phyloP scores from a whole-genome alignment of 1,140 invertebrate species.

The Intoshia linei region DNA sequence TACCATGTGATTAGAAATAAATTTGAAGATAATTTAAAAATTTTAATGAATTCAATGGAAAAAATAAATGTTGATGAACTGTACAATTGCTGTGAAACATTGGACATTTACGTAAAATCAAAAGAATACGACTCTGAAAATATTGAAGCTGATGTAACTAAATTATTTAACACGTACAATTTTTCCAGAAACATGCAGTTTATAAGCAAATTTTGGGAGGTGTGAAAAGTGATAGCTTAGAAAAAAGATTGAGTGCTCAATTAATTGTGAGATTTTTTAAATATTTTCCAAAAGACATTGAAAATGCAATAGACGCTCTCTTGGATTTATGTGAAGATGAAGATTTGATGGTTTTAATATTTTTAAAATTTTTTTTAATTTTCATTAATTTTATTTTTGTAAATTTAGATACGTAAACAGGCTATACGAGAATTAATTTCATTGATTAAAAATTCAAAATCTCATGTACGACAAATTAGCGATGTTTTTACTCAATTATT shows the following conservation, averaged over 20 bases:
- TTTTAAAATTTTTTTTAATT: too few relatives aligned
- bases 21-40: too few relatives aligned
- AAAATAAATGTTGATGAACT: too few relatives aligned
- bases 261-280: conserved; percentile 75
- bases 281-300: conserved; percentile 45
- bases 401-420: too few relatives aligned
- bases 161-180: conserved; percentile 10
- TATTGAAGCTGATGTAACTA: background rate
- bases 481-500: too few relatives aligned
- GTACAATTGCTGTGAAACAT: too few relatives aligned
- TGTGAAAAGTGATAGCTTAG: conserved; percentile 30
- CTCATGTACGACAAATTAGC: too few relatives aligned
- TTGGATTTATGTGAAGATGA: conserved; percentile 79
- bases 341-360: conserved; percentile 53
- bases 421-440: too few relatives aligned
- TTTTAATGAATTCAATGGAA: too few relatives aligned
- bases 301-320: conserved; percentile 54
- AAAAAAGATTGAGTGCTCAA: conserved; percentile 62
- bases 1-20: too few relatives aligned
- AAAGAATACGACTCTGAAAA: background rate
- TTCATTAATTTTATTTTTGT: too few relatives aligned
- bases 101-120: conserved; percentile 1
- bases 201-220: conserved; percentile 44
- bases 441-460: too few relatives aligned
- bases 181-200: conserved; percentile 46